Evolutionary conservation across 2,888 invertebrate genomes (phyloP).

Genomic region (Dione juno): DNA sequence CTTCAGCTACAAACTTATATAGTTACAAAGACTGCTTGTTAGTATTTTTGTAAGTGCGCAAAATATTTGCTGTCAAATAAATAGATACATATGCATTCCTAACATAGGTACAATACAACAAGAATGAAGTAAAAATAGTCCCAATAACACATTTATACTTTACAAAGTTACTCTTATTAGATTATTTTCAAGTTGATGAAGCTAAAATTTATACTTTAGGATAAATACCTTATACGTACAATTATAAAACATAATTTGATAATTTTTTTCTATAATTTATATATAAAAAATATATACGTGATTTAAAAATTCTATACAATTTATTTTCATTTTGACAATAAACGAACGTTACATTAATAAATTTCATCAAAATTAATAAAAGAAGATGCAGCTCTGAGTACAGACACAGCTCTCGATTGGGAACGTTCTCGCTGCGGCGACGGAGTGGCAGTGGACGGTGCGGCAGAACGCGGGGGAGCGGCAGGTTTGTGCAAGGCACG

Average conservation of each 20-base stretch:
- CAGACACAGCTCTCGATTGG: slow-evolving; percentile 72
- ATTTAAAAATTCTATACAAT: too few species aligned
- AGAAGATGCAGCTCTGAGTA: slow-evolving; percentile 70
- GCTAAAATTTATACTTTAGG: too few species aligned
- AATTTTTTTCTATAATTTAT: background rate
- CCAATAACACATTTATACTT: too few species aligned
- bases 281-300: too few species aligned
- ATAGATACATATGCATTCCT: too few species aligned
- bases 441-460: slow-evolving; percentile 63
- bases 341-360: slow-evolving; percentile 53
- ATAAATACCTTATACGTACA: too few species aligned
- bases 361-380: slow-evolving; percentile 78
- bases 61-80: too few species aligned
- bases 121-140: too few species aligned
- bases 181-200: too few species aligned
- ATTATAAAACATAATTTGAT: background rate
- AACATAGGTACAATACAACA: too few species aligned
- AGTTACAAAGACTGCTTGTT: background rate
- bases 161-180: too few species aligned
- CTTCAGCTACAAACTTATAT: slow-evolving; percentile 5
- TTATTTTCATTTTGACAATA: background rate
- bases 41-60: too few species aligned
- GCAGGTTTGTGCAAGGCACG: slow-evolving; percentile 64
- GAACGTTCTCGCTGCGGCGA: slow-evolving; percentile 67
- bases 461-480: slow-evolving; percentile 70